Evolutionary conservation across 2,797 vertebrate genomes (phyloP).

Genomic region (Sarcophilus harrisii): DNA sequence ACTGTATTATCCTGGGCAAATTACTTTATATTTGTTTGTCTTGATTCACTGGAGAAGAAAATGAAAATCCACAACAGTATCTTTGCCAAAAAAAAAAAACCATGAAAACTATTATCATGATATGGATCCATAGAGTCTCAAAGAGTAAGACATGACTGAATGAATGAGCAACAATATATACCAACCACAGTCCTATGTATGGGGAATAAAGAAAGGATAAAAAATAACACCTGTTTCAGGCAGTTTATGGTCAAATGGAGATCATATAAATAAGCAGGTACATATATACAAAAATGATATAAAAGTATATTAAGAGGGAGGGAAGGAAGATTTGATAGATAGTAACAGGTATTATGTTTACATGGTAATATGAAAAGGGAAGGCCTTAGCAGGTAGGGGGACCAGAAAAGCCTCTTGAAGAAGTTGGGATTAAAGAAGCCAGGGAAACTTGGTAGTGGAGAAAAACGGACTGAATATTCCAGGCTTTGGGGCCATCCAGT

Average conservation of each 20-base stretch:
- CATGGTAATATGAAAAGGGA: background rate
- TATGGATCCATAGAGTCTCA: background rate
- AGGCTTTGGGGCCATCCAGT: background rate
- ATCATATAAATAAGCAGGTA: background rate
- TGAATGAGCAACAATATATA: background rate
- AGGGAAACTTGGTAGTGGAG: background rate
- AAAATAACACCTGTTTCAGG: background rate
- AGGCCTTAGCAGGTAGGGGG: background rate
- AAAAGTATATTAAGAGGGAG: background rate
- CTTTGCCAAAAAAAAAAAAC: background rate
- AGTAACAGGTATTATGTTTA: background rate
- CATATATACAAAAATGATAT: background rate
- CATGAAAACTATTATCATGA: background rate
- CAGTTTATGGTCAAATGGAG: background rate
- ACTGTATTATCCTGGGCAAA: background rate
- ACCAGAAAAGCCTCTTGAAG: background rate
- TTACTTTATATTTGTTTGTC: background rate
- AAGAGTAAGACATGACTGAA: background rate
- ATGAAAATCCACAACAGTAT: background rate
- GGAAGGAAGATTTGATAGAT: no score
- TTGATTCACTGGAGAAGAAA: background rate
- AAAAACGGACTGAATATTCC: background rate
- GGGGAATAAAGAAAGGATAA: background rate
- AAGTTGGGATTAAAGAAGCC: background rate
- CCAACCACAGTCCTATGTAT: background rate